A percentile compares a stretch with the other conserved stretches of the same genome.
phyloP scores from a whole-genome alignment of 2,113 vertebrate genomes.

The Lophura nycthemera region DNA sequence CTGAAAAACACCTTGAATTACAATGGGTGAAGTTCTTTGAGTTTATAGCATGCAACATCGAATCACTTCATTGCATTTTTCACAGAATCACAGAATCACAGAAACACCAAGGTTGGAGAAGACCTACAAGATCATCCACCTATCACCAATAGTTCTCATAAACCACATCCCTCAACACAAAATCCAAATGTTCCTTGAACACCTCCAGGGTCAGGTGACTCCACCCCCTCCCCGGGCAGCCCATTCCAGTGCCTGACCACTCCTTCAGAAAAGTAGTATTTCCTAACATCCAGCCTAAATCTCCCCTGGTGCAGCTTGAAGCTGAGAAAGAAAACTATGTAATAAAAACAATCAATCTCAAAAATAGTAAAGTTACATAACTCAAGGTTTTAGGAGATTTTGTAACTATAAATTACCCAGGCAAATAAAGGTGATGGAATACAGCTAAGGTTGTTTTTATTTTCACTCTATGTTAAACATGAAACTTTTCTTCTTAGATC shows the following conservation, averaged over 20 bases:
- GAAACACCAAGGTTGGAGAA: too few species aligned
- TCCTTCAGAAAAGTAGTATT: too few species aligned
- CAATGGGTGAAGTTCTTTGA: neutral
- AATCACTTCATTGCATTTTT: neutral
- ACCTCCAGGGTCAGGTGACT: too few species aligned
- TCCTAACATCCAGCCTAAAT: too few species aligned
- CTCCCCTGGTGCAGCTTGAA: too few species aligned
- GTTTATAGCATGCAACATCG: neutral
- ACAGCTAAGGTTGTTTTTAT: conserved; percentile 24
- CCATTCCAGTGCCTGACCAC: too few species aligned
- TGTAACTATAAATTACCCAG: neutral
- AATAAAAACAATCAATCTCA: neutral
- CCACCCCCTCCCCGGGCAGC: too few species aligned
- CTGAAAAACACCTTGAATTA: neutral
- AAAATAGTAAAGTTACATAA: neutral
- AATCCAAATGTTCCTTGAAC: too few species aligned
- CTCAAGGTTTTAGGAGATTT: neutral
- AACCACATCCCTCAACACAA: too few species aligned
- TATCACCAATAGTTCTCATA: too few species aligned
- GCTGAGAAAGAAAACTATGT: neutral
- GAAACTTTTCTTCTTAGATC: neutral
- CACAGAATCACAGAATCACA: too few species aligned
- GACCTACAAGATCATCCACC: too few species aligned
- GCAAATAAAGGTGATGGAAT: neutral
- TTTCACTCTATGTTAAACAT: neutral